phyloP scores from a whole-genome alignment of 1,140 invertebrate species.

The Luehdorfia chinensis region DNA sequence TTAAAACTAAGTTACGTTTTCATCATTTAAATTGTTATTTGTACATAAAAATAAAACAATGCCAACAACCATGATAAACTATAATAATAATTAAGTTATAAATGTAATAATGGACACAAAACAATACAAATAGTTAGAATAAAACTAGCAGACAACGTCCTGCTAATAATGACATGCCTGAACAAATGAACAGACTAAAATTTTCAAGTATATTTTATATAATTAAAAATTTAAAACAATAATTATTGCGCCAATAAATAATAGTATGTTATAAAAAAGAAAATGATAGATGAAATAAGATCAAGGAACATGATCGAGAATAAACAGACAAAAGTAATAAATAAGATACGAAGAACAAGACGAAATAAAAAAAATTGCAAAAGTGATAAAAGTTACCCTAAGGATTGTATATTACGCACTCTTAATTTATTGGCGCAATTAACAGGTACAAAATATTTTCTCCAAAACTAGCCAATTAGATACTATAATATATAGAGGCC shows the following conservation, averaged over 20 bases:
- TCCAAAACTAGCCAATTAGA: conserved; percentile 48
- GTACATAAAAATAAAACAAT: conserved; percentile 74
- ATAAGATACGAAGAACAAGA: too few relatives aligned
- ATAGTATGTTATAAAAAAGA: conserved; percentile 22
- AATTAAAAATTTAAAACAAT: conserved; percentile 39
- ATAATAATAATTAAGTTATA: conserved; percentile 67
- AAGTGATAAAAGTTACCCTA: too few relatives aligned
- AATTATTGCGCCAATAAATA: conserved; percentile 56
- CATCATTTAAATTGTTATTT: conserved; percentile 69
- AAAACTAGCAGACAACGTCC: conserved; percentile 30
- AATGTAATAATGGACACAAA: conserved; percentile 64
- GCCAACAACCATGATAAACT: conserved; percentile 73
- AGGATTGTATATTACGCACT: conserved; percentile 3
- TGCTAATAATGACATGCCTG: conserved; percentile 28
- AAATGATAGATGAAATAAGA: conserved; percentile 4
- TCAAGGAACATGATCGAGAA: neutral
- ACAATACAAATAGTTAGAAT: conserved; percentile 54
- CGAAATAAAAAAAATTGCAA: too few relatives aligned
- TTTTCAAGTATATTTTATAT: conserved; percentile 25
- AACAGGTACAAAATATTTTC: conserved; percentile 64
- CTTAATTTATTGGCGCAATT: conserved; percentile 57
- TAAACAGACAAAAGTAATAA: too few relatives aligned
- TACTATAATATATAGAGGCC: conserved; percentile 44
- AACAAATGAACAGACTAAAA: conserved; percentile 30
- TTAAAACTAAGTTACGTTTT: conserved; percentile 59